A percentile compares a stretch with the other conserved stretches of the same genome.
phyloP scores from a whole-genome alignment of 2,113 vertebrate genomes.

The Ailurus styani region DNA sequence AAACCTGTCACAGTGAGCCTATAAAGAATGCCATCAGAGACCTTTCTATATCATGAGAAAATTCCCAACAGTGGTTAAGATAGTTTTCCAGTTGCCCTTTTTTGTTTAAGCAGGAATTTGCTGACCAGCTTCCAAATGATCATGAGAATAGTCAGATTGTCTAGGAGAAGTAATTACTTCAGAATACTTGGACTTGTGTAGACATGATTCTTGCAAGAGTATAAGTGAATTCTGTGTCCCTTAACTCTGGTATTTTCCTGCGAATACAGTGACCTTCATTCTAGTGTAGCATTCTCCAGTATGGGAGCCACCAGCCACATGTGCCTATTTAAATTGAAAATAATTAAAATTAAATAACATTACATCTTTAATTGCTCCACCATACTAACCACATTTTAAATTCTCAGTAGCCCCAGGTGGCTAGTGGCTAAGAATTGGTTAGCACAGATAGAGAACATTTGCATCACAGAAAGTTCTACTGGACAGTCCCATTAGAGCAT shows the following conservation, averaged over 20 bases:
- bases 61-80: background rate
- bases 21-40: background rate
- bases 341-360: constrained; percentile 2
- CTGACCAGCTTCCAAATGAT: background rate
- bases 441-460: background rate
- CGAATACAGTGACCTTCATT: background rate
- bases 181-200: background rate
- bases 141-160: background rate
- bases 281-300: background rate
- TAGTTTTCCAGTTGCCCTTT: background rate
- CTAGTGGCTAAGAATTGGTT: background rate
- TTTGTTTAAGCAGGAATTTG: background rate
- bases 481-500: too few relatives aligned
- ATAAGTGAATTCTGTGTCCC: background rate
- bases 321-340: background rate
- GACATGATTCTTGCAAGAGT: background rate
- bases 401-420: background rate
- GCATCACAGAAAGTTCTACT: background rate
- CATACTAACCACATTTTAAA: background rate
- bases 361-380: background rate
- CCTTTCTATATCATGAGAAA: background rate
- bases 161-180: background rate
- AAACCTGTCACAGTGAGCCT: background rate
- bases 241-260: background rate
- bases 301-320: background rate